phyloP scores from a whole-genome alignment of 2,888 invertebrate genomes.

The Liodrosophila aerea region DNA sequence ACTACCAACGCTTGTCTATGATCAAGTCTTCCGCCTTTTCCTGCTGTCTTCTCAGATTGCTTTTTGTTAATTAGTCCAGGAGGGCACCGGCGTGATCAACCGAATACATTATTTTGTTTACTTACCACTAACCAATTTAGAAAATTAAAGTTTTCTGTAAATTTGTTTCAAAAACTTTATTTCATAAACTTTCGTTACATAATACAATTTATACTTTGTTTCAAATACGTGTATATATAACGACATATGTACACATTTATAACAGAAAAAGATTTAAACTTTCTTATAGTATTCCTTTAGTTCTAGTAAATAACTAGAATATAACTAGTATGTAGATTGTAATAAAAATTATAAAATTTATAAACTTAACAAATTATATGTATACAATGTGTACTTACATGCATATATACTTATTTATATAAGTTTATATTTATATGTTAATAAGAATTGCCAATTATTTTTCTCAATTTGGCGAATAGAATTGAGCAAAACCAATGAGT shows the following conservation, averaged over 20 bases:
- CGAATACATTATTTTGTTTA: no score
- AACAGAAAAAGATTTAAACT: conserved; percentile 29
- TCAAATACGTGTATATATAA: conserved; percentile 53
- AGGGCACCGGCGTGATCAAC: no score
- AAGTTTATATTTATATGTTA: background rate
- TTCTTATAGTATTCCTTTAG: conserved; percentile 7
- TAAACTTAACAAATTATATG: conserved; percentile 58
- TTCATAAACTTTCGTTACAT: conserved; percentile 54
- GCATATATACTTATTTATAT: conserved; percentile 3
- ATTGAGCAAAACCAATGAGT: background rate
- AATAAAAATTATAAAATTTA: conserved; percentile 57
- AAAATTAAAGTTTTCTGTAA: no score
- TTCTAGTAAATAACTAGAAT: conserved; percentile 44
- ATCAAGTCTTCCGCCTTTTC: no score
- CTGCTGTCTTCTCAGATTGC: no score
- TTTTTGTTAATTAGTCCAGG: no score
- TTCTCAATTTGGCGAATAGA: background rate
- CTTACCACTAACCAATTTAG: no score
- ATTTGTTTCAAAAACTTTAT: conserved; percentile 63
- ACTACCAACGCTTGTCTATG: no score
- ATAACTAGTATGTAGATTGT: conserved; percentile 40
- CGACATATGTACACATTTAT: conserved; percentile 27
- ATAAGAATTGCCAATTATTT: background rate
- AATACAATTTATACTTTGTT: conserved; percentile 50
- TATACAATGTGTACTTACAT: conserved; percentile 6